Evolutionary conservation across 2,888 invertebrate species (phyloP).

Genomic region (Arctia plantaginis): DNA sequence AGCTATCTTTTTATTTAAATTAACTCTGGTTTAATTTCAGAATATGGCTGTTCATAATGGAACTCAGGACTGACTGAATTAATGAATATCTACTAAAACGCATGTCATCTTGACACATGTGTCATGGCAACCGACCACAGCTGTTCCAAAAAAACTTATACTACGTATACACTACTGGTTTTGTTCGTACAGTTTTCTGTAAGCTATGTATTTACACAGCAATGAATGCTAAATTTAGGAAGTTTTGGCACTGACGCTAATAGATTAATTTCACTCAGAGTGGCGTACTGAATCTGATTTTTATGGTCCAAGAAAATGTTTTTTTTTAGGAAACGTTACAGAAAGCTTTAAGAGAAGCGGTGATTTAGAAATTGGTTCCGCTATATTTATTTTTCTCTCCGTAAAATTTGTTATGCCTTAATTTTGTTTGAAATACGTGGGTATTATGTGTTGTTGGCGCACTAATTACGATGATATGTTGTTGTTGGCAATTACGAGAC

Average conservation of each 20-base stretch:
- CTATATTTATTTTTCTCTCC: slow-evolving; percentile 11
- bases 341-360: slow-evolving; percentile 10
- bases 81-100: slow-evolving; percentile 49
- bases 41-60: slow-evolving; percentile 42
- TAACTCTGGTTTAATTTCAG: slow-evolving; percentile 18
- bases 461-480: slow-evolving; percentile 8
- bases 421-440: slow-evolving; percentile 3
- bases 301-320: slow-evolving; percentile 30
- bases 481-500: slow-evolving; percentile 3
- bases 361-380: slow-evolving; percentile 17
- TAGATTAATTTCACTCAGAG: slow-evolving; percentile 38
- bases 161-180: slow-evolving; percentile 29
- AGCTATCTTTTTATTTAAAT: neutral
- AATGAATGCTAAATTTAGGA: slow-evolving; percentile 21
- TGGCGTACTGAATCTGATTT: slow-evolving; percentile 22
- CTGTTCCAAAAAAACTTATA: slow-evolving; percentile 30
- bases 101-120: slow-evolving; percentile 48
- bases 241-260: slow-evolving; percentile 29
- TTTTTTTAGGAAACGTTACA: slow-evolving; percentile 18
- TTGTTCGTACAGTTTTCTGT: slow-evolving; percentile 10
- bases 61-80: slow-evolving; percentile 37
- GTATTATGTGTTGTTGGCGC: slow-evolving; percentile 1
- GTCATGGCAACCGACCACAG: slow-evolving; percentile 37
- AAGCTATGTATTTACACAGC: neutral
- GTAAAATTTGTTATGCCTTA: slow-evolving; percentile 12